Percentiles rank a stretch among this genome's conserved stretches.
Conservation (phyloP, 2,113 vertebrate genomes). For the Furnarius figulus region DNA sequence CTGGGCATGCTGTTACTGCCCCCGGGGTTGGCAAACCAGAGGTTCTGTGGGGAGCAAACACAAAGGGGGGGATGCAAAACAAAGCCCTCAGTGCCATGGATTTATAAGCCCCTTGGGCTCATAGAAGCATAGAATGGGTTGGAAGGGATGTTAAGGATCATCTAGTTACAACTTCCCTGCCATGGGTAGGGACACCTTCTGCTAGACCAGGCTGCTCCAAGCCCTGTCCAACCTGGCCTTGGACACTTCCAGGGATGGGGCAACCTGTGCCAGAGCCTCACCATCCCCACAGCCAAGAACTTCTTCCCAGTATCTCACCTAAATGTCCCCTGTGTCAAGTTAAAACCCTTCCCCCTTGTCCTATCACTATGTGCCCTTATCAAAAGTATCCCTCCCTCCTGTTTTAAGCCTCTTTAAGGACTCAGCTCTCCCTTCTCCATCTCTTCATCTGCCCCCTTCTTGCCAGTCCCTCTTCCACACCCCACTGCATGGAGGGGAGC, state of each 20-base stretch:
- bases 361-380: too few relatives aligned
- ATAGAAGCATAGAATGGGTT: not conserved
- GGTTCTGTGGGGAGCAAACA: slow-evolving; percentile 78
- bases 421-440: not conserved
- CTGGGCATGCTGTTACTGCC: slow-evolving; percentile 99
- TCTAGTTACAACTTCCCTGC: rapidly evolving
- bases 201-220: rapidly evolving
- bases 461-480: not conserved
- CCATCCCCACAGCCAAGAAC: not conserved
- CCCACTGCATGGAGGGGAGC: slow-evolving; percentile 36
- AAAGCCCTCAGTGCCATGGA: rapidly evolving
- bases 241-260: not conserved
- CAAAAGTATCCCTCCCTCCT: not conserved
- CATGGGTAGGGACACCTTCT: not conserved
- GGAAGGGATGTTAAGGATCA: not conserved
- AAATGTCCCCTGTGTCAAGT: not conserved
- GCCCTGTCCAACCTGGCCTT: rapidly evolving
- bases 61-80: not conserved
- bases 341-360: not conserved
- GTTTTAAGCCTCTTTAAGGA: not conserved
- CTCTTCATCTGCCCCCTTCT: not conserved
- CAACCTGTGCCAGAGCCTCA: rapidly evolving
- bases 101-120: not conserved
- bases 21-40: slow-evolving; percentile 97
- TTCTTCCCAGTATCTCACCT: not conserved